These are phyloP conservation scores for Sterrhoptilus dennistouni DNA, from an alignment of 2,113 vertebrate genomes.

Conservation along the genomic window DNA sequence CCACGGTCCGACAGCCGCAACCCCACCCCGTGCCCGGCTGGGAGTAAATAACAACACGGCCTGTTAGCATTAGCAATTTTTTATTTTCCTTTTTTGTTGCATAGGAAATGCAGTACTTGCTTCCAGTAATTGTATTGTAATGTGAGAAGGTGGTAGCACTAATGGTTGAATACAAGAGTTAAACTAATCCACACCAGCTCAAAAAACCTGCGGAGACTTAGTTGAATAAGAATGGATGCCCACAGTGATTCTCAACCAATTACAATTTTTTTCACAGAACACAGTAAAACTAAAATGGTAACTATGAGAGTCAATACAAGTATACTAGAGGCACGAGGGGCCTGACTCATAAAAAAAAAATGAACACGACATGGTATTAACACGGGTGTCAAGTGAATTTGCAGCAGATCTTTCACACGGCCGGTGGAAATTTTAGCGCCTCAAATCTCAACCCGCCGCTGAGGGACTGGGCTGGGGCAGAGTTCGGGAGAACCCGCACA, in stretches of 20 bases:
- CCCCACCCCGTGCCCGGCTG: neutral
- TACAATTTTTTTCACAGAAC: slow-evolving; percentile 87
- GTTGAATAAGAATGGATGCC: slow-evolving; percentile 87
- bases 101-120: slow-evolving; percentile 99
- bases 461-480: slow-evolving; percentile 3
- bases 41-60: slow-evolving; percentile 56
- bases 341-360: slow-evolving; percentile 79
- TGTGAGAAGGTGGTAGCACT: slow-evolving; percentile 91
- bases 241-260: slow-evolving; percentile 90
- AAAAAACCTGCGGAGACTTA: slow-evolving; percentile 87
- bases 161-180: slow-evolving; percentile 89
- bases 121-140: slow-evolving; percentile 97
- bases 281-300: slow-evolving; percentile 83
- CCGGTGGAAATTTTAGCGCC: slow-evolving; percentile 40
- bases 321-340: slow-evolving; percentile 94
- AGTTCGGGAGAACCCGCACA: neutral
- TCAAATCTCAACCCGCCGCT: neutral
- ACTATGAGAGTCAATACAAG: slow-evolving; percentile 89
- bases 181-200: slow-evolving; percentile 88
- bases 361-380: slow-evolving; percentile 78
- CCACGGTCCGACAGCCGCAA: accelerated
- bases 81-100: slow-evolving; percentile 96
- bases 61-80: slow-evolving; percentile 94
- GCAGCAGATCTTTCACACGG: slow-evolving; percentile 62
- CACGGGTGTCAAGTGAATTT: slow-evolving; percentile 73